Conservation (phyloP, 2,113 vertebrate genomes). For the Turdus rufiventris region DNA sequence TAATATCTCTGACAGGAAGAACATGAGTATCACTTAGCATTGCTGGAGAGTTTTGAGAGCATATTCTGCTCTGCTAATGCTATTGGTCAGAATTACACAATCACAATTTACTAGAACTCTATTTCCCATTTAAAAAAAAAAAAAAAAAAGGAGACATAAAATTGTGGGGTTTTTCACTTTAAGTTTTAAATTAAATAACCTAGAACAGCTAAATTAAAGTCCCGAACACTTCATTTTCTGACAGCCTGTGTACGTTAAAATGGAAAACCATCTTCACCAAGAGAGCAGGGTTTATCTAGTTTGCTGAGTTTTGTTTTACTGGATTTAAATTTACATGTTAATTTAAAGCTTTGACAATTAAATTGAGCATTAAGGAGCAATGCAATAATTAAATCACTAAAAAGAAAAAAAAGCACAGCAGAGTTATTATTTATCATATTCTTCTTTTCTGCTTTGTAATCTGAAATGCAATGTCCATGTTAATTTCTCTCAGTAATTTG, state of each 20-base stretch:
- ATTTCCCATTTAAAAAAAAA: not conserved
- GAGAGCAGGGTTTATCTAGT: not conserved
- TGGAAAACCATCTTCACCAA: not conserved
- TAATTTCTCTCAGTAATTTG: not conserved
- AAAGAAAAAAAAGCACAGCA: not conserved
- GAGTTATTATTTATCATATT: not conserved
- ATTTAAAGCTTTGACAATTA: not conserved
- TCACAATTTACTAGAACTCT: not conserved
- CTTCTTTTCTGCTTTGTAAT: not conserved
- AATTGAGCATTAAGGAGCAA: not conserved
- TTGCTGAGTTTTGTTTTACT: not conserved
- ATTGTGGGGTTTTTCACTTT: accelerated
- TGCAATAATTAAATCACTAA: not conserved
- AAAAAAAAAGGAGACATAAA: not conserved
- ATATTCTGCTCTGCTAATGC: not conserved
- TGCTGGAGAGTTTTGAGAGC: not conserved
- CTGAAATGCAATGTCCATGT: not conserved
- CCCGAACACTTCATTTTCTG: not conserved
- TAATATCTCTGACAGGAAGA: not conserved
- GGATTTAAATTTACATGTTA: not conserved
- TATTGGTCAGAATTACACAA: not conserved
- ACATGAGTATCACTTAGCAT: not conserved
- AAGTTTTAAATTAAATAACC: not conserved
- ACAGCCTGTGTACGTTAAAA: not conserved
- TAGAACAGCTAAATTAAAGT: not conserved